Evolutionary conservation across 1,140 invertebrate genomes (phyloP).

Genomic region (Dendroctonus ponderosae): DNA sequence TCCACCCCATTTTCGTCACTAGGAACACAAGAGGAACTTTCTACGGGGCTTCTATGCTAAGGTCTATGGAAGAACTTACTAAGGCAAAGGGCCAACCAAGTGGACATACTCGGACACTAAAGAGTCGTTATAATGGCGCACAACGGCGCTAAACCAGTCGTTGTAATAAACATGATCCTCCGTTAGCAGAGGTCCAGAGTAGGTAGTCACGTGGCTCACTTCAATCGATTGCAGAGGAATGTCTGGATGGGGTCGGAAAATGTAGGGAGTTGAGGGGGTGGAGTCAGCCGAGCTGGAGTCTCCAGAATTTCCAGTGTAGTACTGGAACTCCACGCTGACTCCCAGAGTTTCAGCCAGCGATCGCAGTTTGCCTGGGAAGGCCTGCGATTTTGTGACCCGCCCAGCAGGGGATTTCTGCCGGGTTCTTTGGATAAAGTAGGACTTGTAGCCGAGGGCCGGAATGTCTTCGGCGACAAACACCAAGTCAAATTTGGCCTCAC

Average conservation of each 20-base stretch:
- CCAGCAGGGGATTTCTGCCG: background rate
- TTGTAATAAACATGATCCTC: constrained; percentile 78
- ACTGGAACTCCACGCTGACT: constrained; percentile 58
- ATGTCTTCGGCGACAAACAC: constrained; percentile 64
- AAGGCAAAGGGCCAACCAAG: constrained; percentile 89
- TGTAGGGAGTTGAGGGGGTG: constrained; percentile 79
- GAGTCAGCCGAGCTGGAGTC: constrained; percentile 56
- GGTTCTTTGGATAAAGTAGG: constrained; percentile 51
- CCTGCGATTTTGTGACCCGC: background rate
- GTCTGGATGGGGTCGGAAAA: constrained; percentile 70
- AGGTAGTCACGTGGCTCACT: constrained; percentile 57
- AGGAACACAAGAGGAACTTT: too few species aligned
- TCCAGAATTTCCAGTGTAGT: constrained; percentile 65
- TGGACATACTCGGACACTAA: constrained; percentile 83
- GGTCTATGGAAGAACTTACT: constrained; percentile 51
- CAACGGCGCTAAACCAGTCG: constrained; percentile 77
- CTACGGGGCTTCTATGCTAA: too few species aligned
- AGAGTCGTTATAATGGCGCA: constrained; percentile 68
- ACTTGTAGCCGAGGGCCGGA: constrained; percentile 65
- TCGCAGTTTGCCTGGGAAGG: background rate
- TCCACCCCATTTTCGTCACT: constrained; percentile 59
- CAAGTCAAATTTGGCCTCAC: constrained; percentile 61
- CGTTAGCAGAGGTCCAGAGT: constrained; percentile 68
- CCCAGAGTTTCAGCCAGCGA: too few species aligned
- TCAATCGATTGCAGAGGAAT: constrained; percentile 48